Evolutionary conservation across 2,113 vertebrate genomes (phyloP).

Genomic region (Barbus barbus): DNA sequence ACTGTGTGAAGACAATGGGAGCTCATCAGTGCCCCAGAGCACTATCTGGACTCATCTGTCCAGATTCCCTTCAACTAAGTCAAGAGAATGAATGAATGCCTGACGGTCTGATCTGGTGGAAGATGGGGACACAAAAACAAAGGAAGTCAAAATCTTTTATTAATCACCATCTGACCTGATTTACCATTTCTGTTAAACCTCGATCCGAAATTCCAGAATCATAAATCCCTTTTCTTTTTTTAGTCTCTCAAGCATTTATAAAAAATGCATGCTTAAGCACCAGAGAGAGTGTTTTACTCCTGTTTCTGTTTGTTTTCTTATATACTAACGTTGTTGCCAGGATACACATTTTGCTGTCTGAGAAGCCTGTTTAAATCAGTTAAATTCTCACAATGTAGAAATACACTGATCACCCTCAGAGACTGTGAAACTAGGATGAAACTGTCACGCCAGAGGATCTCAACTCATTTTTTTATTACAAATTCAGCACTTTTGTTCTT

Average conservation of each 20-base stretch:
- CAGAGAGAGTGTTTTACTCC: neutral
- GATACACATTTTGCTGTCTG: neutral
- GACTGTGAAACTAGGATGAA: neutral
- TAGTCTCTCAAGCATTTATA: neutral
- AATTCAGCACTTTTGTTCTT: neutral
- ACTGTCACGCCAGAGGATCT: neutral
- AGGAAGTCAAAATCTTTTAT: conserved; percentile 35
- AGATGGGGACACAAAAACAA: conserved; percentile 23
- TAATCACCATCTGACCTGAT: conserved; percentile 53
- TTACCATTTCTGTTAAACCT: conserved; percentile 41
- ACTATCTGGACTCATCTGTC: conserved; percentile 8
- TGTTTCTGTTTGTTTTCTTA: neutral
- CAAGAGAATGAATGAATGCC: neutral
- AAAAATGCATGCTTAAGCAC: neutral
- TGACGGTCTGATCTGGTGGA: neutral
- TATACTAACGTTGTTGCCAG: neutral
- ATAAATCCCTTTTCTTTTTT: neutral
- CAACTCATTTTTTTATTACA: neutral
- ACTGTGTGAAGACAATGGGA: conserved; percentile 7
- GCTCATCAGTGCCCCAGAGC: neutral
- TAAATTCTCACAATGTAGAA: neutral
- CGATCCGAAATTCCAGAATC: neutral
- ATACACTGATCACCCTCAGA: neutral
- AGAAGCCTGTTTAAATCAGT: neutral
- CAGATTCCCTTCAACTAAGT: conserved; percentile 21